A percentile compares a stretch with the other conserved stretches of the same genome.
These are phyloP conservation scores for Halichoeres trimaculatus DNA, from an alignment of 2,113 vertebrate genomes.

Conservation along the genomic window DNA sequence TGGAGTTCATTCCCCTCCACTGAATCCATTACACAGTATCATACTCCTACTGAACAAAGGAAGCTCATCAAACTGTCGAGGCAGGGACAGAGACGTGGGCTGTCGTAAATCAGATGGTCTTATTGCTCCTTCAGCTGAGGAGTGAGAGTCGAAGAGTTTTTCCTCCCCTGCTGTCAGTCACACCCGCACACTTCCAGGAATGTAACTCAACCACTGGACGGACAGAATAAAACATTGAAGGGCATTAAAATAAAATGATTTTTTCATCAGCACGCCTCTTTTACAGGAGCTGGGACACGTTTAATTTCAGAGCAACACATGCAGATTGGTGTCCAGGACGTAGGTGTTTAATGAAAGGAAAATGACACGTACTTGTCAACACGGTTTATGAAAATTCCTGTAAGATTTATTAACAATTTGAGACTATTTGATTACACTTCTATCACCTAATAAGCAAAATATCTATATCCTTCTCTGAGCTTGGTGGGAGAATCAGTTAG, in stretches of 20 bases:
- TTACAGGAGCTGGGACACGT: background rate
- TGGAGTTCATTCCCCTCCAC: slow-evolving; percentile 5
- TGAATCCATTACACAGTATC: slow-evolving; percentile 20
- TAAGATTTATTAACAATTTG: background rate
- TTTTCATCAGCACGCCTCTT: background rate
- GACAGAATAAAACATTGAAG: background rate
- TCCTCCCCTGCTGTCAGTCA: slow-evolving; percentile 4
- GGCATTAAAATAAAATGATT: background rate
- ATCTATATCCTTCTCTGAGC: background rate
- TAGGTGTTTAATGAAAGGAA: background rate
- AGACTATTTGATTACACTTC: background rate
- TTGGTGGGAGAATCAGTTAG: background rate
- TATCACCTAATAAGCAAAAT: slow-evolving; percentile 7
- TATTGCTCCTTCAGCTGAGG: background rate
- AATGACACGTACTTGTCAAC: background rate
- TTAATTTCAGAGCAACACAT: background rate
- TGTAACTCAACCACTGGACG: background rate
- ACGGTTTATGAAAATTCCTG: background rate
- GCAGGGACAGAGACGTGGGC: slow-evolving; percentile 2
- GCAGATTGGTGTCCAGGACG: background rate
- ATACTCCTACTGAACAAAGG: slow-evolving; percentile 17
- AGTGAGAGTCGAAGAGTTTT: background rate
- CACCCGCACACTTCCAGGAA: slow-evolving; percentile 8
- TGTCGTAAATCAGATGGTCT: slow-evolving; percentile 12
- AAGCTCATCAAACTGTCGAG: background rate